These are phyloP conservation scores for Rhopalosiphum padi DNA, from an alignment of 1,140 invertebrate genomes.

Conservation along the genomic window DNA sequence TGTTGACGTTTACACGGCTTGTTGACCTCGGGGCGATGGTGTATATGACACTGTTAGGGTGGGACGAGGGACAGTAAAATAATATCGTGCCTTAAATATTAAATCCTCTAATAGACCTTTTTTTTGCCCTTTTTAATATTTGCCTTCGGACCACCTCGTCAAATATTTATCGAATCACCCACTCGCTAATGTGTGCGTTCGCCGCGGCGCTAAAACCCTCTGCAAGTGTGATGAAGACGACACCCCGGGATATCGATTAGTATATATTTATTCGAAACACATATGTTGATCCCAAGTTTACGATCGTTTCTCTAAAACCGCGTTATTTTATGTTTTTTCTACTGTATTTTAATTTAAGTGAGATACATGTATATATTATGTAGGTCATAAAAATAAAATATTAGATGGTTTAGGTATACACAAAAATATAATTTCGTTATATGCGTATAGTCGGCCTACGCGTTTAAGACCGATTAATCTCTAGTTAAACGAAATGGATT, in stretches of 20 bases:
- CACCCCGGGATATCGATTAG: background rate
- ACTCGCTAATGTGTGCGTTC: conserved; percentile 8
- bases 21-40: conserved; percentile 19
- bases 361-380: background rate
- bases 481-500: background rate
- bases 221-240: background rate
- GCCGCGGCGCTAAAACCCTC: conserved; percentile 14
- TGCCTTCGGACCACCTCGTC: conserved; percentile 44
- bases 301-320: background rate
- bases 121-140: conserved; percentile 52
- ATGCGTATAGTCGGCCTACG: background rate
- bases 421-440: background rate
- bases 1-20: conserved; percentile 41
- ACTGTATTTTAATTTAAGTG: background rate
- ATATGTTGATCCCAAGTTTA: background rate
- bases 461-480: background rate
- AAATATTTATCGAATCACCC: conserved; percentile 54
- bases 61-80: background rate
- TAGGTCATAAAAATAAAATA: background rate
- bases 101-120: conserved; percentile 40
- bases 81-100: background rate
- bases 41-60: background rate
- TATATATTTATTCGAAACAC: background rate
- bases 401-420: background rate
- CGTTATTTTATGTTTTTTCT: background rate